phyloP scores from a whole-genome alignment of 2,797 vertebrate species.

The Orestias chungarensis region DNA sequence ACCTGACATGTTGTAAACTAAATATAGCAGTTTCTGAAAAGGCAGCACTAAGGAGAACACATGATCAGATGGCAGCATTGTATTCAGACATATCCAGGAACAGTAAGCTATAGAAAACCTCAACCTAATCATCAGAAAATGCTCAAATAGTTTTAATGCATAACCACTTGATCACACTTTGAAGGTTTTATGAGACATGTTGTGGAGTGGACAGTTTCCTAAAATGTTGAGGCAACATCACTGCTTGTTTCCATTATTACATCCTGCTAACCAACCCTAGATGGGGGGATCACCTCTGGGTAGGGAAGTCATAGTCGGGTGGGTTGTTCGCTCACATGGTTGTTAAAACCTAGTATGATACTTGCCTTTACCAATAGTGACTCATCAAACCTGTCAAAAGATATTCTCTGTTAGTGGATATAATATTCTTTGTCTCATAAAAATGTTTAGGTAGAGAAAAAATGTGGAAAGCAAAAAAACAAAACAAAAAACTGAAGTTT shows the following conservation, averaged over 20 bases:
- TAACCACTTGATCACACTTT: not conserved
- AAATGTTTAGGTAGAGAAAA: not conserved
- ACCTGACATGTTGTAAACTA: not conserved
- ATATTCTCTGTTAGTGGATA: not conserved
- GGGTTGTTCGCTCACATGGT: too few relatives aligned
- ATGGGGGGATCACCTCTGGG: too few relatives aligned
- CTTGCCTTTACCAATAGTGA: too few relatives aligned
- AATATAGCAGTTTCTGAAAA: not conserved
- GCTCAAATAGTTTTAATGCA: not conserved
- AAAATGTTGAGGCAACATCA: not conserved
- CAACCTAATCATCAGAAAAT: not conserved
- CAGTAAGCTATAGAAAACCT: not conserved
- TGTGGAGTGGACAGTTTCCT: not conserved
- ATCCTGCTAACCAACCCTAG: too few relatives aligned
- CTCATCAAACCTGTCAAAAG: too few relatives aligned
- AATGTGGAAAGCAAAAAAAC: too few relatives aligned
- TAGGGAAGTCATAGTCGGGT: too few relatives aligned
- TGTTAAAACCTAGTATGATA: too few relatives aligned
- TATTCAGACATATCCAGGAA: not conserved
- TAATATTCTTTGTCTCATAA: not conserved
- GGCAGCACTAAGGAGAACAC: not conserved
- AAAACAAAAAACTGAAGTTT: not conserved
- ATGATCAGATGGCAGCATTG: not conserved
- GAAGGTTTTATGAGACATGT: not conserved
- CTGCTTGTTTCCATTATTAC: too few relatives aligned